Percentiles rank a stretch among this genome's conserved stretches.
phyloP scores from a whole-genome alignment of 2,888 invertebrate species.

The Aethes cnicana region DNA sequence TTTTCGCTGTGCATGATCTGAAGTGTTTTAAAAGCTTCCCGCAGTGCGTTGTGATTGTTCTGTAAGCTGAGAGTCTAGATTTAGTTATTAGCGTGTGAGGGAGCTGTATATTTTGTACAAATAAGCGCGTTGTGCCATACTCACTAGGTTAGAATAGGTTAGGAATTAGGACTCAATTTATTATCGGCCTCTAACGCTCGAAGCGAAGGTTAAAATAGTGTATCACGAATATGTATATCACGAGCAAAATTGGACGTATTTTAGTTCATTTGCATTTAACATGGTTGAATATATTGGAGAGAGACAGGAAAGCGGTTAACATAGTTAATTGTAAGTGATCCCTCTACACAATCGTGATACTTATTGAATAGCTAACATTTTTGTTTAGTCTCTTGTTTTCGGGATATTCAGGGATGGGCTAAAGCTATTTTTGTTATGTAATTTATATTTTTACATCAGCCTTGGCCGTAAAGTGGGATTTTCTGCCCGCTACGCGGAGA shows the following conservation, averaged over 20 bases:
- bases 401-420: slow-evolving; percentile 16
- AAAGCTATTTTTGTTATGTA: slow-evolving; percentile 14
- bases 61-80: not conserved
- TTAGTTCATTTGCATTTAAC: no score
- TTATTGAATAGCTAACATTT: not conserved
- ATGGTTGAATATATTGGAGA: no score
- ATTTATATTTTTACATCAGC: slow-evolving; percentile 12
- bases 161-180: slow-evolving; percentile 9
- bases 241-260: no score
- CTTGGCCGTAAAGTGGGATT: no score
- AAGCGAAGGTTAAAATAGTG: not conserved
- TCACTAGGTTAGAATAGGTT: slow-evolving; percentile 19
- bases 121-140: slow-evolving; percentile 25
- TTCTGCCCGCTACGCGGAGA: no score
- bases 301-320: no score
- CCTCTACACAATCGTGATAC: no score
- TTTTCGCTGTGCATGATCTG: no score
- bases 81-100: not conserved
- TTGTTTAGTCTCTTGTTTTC: not conserved
- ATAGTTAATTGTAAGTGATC: no score
- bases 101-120: slow-evolving; percentile 17
- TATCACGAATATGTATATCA: no score
- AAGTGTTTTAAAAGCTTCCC: no score
- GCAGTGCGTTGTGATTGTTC: not conserved
- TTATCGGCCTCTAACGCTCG: not conserved